These are phyloP conservation scores for Sigmodon hispidus DNA, from an alignment of 2,113 vertebrate genomes.

Conservation along the genomic window DNA sequence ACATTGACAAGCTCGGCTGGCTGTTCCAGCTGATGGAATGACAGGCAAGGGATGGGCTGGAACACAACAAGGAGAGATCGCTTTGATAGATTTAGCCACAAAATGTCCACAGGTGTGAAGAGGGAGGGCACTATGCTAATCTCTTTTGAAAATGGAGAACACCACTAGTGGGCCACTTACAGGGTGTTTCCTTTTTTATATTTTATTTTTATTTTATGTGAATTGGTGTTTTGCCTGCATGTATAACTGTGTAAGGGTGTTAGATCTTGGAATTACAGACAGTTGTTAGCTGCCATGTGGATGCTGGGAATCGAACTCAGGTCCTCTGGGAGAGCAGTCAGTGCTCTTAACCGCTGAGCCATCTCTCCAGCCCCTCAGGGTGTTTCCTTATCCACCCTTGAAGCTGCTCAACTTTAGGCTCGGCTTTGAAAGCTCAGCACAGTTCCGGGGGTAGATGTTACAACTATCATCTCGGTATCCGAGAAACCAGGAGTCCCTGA, in stretches of 20 bases:
- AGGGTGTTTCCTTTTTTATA: not conserved
- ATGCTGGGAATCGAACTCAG: too few species aligned
- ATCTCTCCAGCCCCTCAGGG: too few species aligned
- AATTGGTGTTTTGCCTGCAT: too few species aligned
- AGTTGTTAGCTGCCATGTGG: too few species aligned
- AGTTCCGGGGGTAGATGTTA: not conserved
- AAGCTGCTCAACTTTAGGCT: not conserved
- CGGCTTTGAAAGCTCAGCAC: too few species aligned
- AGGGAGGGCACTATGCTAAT: fast-evolving
- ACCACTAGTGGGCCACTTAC: not conserved
- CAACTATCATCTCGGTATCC: not conserved
- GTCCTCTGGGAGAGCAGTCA: too few species aligned
- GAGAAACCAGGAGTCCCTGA: not conserved
- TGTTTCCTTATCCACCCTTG: not conserved
- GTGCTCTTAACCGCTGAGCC: too few species aligned
- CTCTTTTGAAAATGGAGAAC: fast-evolving
- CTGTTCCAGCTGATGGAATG: not conserved
- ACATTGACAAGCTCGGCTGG: not conserved
- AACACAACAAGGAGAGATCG: not conserved
- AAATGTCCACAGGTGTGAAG: too few species aligned
- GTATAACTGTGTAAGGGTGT: too few species aligned
- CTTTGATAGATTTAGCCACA: fast-evolving
- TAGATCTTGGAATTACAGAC: too few species aligned
- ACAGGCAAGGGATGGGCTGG: not conserved
- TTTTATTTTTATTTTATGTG: too few species aligned